These are phyloP conservation scores for Cyprinodon brontotheroides DNA, from an alignment of 2,113 vertebrate species.

Conservation along the genomic window DNA sequence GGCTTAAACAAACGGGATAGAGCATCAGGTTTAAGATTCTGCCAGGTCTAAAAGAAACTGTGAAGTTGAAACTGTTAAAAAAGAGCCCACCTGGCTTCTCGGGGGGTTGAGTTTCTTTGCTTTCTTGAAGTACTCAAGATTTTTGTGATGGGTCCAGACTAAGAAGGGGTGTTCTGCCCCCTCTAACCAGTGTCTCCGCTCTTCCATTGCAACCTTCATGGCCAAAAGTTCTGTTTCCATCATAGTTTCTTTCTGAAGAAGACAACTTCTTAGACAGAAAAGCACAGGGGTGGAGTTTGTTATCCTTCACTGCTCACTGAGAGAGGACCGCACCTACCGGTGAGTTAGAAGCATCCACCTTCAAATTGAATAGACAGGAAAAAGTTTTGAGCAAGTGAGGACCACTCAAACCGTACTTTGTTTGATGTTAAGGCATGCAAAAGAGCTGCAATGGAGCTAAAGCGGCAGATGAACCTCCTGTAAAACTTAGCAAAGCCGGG, in stretches of 20 bases:
- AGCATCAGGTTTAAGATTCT: too few relatives aligned
- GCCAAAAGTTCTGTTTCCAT: not conserved
- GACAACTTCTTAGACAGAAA: not conserved
- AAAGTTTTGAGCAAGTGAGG: not conserved
- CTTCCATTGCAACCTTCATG: not conserved
- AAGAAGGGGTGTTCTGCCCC: too few relatives aligned
- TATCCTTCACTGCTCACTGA: rapidly evolving
- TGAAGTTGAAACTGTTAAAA: too few relatives aligned
- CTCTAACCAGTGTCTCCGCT: not conserved
- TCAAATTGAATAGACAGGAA: not conserved
- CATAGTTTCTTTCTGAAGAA: not conserved
- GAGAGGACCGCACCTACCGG: not conserved
- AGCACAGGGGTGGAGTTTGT: not conserved
- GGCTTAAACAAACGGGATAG: too few relatives aligned
- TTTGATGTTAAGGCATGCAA: not conserved
- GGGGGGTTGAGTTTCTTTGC: too few relatives aligned
- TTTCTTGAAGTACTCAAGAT: too few relatives aligned
- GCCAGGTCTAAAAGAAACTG: too few relatives aligned
- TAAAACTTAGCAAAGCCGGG: not conserved
- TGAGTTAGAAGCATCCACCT: not conserved
- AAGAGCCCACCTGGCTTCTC: too few relatives aligned
- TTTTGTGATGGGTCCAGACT: too few relatives aligned
- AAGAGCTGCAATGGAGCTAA: not conserved
- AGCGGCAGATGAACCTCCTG: not conserved
- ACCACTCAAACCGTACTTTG: not conserved